phyloP scores from a whole-genome alignment of 2,888 invertebrate species.

The Acronicta leporina region DNA sequence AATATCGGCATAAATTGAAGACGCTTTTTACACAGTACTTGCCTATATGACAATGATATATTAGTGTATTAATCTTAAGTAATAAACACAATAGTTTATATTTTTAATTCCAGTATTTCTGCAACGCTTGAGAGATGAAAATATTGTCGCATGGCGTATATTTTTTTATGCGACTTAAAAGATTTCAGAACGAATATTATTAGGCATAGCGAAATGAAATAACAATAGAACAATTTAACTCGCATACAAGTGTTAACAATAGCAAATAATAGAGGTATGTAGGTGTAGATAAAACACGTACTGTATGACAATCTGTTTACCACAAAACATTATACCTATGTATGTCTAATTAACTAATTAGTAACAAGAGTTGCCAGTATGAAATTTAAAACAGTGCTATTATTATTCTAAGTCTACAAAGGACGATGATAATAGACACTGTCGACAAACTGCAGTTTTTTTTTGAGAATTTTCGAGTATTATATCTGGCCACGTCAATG shows the following conservation, averaged over 20 bases:
- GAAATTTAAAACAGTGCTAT: not conserved
- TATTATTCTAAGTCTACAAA: no score
- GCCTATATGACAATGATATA: not conserved
- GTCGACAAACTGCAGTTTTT: no score
- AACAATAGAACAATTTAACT: not conserved
- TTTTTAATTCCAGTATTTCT: no score
- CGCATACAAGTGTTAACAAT: not conserved
- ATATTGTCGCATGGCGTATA: not conserved
- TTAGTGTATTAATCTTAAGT: not conserved
- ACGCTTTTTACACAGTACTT: not conserved
- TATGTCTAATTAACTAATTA: no score
- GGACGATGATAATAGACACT: no score
- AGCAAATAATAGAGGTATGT: conserved; percentile 13
- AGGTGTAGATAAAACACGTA: conserved; percentile 35
- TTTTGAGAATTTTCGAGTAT: no score
- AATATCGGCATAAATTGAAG: conserved; percentile 19
- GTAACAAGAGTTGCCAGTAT: not conserved
- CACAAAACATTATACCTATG: not conserved
- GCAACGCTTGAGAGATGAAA: not conserved
- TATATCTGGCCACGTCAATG: no score
- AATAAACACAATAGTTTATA: not conserved
- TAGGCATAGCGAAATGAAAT: no score
- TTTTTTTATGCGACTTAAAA: no score
- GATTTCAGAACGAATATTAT: no score
- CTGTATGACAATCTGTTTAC: not conserved